phyloP scores from a whole-genome alignment of 2,113 vertebrate species.

The Hippoglossus stenolepis region DNA sequence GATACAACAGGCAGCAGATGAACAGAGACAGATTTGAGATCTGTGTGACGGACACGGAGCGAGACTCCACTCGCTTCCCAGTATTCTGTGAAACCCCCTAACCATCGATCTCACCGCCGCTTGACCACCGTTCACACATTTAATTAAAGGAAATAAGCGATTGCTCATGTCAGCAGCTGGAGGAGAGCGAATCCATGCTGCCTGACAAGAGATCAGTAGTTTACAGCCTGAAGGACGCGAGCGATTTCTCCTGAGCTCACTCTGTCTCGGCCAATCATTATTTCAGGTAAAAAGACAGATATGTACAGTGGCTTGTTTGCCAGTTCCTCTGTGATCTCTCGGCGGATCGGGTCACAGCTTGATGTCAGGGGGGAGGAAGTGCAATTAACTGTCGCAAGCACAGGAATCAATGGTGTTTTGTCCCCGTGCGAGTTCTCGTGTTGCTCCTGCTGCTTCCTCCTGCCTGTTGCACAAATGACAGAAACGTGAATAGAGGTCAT shows the following conservation, averaged over 20 bases:
- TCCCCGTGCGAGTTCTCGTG: neutral
- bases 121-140: neutral
- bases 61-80: neutral
- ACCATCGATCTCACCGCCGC: neutral
- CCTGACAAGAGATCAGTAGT: conserved; percentile 5
- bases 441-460: neutral
- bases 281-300: neutral
- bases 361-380: conserved; percentile 8
- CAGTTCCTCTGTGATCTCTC: neutral
- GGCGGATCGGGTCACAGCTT: neutral
- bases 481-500: no score
- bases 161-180: neutral
- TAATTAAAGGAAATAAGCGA: conserved; percentile 1
- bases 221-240: neutral
- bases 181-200: neutral
- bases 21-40: neutral
- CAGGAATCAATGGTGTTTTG: conserved; percentile 2
- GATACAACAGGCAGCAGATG: neutral
- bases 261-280: neutral
- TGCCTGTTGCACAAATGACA: neutral
- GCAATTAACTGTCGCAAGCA: conserved; percentile 10
- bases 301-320: neutral
- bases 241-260: neutral
- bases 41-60: neutral
- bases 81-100: neutral